Evolutionary conservation across 1,140 invertebrate genomes (phyloP), one percentile per base, ranked within the genome.

Genomic region (Pomphorhynchus laevis): DNA sequence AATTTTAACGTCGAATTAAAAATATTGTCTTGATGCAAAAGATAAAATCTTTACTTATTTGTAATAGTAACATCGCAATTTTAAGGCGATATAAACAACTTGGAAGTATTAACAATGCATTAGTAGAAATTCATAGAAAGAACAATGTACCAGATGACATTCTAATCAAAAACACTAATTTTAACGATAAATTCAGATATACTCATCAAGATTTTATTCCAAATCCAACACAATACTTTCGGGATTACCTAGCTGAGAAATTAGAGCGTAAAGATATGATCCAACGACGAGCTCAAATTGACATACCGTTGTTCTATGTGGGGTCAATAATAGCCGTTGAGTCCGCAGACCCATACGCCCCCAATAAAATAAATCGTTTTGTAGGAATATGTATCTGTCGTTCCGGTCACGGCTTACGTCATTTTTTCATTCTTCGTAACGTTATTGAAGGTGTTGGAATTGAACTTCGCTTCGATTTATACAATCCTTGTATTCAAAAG

Each of bases 231-330:
- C 58, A 67, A 8, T 57, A 67, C 51, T 68, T 65, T 50, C 57
- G 84, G 44, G 79, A 93, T 58, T 47, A 56, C 16, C 49, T 91
- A 0, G 58, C 68, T 45, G 84, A 95, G 55, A 76, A 70, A 53
- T 53, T 95, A 9, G 79, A 91, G 50, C 63, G 82, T 41, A 59
- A 64, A 38, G 86, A 95, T 54, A 93, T 95, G 84, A 48, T 91
- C 1, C 67, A 69, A 36, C 63, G 86, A 43, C 65, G 80, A 49
- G 58, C 56, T 40, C 59, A 71, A 43, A 63, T 95, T 41, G 68
- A 73, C 51, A 73, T 95, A 46, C 86, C 86, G 3, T 80, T 89
- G 55, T 93, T 93, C 62, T 91, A 89, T 64, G 79, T 89, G 50
- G 74, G 82, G 34, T 75, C 72, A 17, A 69, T 93, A 43, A 49